phyloP scores from a whole-genome alignment of 37 sponge, comb jelly and placozoan species.

The Hormiphora californensis region DNA sequence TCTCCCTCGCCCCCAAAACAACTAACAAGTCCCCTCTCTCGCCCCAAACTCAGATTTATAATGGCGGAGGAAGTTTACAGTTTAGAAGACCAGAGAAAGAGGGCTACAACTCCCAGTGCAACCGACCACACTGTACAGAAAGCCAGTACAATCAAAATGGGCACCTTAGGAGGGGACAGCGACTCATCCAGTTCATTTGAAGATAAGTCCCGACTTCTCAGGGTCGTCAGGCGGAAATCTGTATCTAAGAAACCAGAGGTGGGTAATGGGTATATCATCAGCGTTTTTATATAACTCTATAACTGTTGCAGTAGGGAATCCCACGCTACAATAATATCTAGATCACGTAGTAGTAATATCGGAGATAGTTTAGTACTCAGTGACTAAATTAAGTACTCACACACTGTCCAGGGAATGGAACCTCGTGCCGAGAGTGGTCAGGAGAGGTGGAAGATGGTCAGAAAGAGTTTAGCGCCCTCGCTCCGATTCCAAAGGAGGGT shows the following conservation, averaged over 20 bases:
- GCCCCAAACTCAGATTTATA: not conserved
- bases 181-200: not conserved
- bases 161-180: not conserved
- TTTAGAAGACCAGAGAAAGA: no score
- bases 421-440: no score
- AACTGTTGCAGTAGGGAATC: no score
- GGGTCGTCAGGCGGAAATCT: not conserved
- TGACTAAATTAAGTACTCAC: no score
- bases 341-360: no score
- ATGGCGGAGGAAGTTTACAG: constrained; percentile 33
- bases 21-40: no score
- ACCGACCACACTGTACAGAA: not conserved
- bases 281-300: no score
- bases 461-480: not conserved
- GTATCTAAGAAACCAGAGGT: not conserved
- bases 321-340: no score
- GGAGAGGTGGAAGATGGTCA: not conserved
- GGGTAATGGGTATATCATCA: not conserved
- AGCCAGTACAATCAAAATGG: not conserved
- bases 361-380: no score
- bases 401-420: no score
- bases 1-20: no score
- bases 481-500: constrained; percentile 32
- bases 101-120: not conserved
- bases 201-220: constrained; percentile 31